A percentile compares a stretch with the other conserved stretches of the same genome.
phyloP scores from a whole-genome alignment of 1,140 invertebrate genomes.

The Micrasema longulum region DNA sequence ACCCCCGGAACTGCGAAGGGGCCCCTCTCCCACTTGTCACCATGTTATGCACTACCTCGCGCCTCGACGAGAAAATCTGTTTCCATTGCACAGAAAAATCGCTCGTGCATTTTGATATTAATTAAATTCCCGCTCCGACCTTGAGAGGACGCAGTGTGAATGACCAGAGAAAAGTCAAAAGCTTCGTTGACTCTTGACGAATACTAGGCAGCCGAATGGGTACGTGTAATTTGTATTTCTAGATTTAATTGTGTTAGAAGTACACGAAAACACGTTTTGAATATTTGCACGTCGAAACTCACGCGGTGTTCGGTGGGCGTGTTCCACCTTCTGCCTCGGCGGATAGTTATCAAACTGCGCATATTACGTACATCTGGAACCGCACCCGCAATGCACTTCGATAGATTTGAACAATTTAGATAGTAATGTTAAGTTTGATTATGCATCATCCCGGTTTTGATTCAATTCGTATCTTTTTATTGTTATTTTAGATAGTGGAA shows the following conservation, averaged over 20 bases:
- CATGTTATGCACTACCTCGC: too few species aligned
- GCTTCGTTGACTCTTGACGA: constrained; percentile 41
- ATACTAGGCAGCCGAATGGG: constrained; percentile 8
- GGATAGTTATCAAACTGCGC: not conserved
- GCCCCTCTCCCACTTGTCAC: too few species aligned
- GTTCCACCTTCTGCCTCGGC: not conserved
- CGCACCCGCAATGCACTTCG: not conserved
- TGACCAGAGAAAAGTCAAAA: constrained; percentile 46
- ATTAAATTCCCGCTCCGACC: constrained; percentile 39
- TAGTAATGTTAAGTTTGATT: too few species aligned
- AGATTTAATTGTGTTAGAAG: constrained; percentile 12
- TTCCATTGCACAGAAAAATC: constrained; percentile 20
- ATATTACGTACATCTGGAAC: not conserved
- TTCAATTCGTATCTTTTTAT: not conserved
- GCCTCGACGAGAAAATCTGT: constrained; percentile 6
- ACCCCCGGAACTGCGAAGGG: too few species aligned
- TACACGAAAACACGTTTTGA: not conserved
- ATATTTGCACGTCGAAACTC: not conserved
- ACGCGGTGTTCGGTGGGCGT: constrained; percentile 11
- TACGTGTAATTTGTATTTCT: constrained; percentile 36
- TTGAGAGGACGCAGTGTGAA: constrained; percentile 44
- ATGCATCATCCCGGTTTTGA: too few species aligned
- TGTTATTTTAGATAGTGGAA: not conserved
- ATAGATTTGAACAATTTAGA: too few species aligned
- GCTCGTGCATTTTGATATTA: constrained; percentile 32